phyloP scores from a whole-genome alignment of 2,113 vertebrate species.

The Gadus chalcogrammus region DNA sequence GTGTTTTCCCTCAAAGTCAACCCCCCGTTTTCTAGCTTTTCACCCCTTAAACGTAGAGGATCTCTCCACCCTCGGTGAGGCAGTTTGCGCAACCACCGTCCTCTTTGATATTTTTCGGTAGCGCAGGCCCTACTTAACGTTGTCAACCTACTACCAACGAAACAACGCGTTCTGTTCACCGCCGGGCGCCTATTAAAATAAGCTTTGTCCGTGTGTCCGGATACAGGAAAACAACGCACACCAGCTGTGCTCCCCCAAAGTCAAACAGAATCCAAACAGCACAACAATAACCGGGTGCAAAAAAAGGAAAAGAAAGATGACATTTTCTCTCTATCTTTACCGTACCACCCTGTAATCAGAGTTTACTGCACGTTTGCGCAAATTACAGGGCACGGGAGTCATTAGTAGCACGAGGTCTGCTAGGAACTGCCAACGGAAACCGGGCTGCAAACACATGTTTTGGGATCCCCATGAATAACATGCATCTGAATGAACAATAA shows the following conservation, averaged over 20 bases:
- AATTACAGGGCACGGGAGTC: slow-evolving; percentile 1
- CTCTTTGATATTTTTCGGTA: background rate
- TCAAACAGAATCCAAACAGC: background rate
- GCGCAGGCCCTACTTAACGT: background rate
- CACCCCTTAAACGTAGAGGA: background rate
- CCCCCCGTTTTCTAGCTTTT: background rate
- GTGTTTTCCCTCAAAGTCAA: background rate
- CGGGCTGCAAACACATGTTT: background rate
- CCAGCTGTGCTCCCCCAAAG: background rate
- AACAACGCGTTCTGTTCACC: background rate
- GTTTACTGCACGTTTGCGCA: background rate
- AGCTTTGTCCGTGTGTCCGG: background rate
- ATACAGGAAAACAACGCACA: background rate
- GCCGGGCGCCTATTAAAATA: background rate
- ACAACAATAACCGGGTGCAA: background rate
- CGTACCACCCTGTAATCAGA: background rate
- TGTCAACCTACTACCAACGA: background rate
- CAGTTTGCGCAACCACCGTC: background rate
- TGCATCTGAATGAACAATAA: background rate
- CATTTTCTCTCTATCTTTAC: background rate
- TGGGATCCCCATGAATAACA: background rate
- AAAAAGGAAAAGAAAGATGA: background rate
- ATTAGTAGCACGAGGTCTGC: background rate
- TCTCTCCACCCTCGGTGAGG: background rate
- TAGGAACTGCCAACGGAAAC: background rate